A percentile compares a stretch with the other conserved stretches of the same genome.
Conservation (phyloP, 2,113 vertebrate genomes). For the Aldabrachelys gigantea region DNA sequence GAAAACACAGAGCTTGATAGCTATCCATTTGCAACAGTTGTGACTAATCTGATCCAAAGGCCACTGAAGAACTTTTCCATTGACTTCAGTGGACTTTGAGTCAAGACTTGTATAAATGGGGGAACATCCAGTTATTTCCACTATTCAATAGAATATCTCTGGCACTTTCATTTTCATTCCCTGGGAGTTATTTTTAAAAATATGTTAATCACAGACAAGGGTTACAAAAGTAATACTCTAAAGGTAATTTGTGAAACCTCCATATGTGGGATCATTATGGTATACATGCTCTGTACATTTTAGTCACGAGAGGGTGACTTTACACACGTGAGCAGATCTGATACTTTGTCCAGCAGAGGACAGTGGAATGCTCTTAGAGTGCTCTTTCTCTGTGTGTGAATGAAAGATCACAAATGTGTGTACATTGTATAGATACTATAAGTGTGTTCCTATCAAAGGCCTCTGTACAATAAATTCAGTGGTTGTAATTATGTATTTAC, state of each 20-base stretch:
- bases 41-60: background rate
- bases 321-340: background rate
- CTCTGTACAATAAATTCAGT: background rate
- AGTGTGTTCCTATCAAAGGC: background rate
- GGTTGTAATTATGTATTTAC: background rate
- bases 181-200: background rate
- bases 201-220: background rate
- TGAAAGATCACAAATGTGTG: background rate
- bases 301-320: constrained; percentile 1
- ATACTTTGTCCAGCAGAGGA: background rate
- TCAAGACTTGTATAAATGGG: background rate
- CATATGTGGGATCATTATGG: background rate
- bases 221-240: background rate
- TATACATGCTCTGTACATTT: background rate
- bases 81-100: background rate
- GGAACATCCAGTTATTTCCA: background rate
- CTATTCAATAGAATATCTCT: background rate
- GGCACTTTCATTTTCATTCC: background rate
- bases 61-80: background rate
- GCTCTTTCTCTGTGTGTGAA: background rate
- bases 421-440: background rate
- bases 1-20: background rate
- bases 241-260: background rate
- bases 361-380: background rate
- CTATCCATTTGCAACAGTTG: background rate